Evolutionary conservation across 2,113 vertebrate genomes (phyloP).

Genomic region (Leuciscus idus): DNA sequence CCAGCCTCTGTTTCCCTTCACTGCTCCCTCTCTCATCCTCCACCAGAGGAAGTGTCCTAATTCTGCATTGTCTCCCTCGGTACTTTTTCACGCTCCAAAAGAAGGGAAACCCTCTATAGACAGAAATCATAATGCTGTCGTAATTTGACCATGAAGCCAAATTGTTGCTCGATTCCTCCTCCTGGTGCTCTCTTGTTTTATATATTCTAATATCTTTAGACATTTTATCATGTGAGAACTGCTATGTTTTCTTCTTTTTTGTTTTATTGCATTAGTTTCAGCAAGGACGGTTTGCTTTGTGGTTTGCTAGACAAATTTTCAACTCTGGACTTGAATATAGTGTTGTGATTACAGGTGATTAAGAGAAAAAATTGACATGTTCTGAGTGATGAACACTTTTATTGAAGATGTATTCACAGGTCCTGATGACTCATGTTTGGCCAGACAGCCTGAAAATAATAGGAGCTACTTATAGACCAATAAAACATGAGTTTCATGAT

Average conservation of each 20-base stretch:
- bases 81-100: conserved; percentile 22
- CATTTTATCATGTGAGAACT: not conserved
- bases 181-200: not conserved
- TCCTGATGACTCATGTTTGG: conserved; percentile 11
- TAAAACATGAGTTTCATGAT: conserved; percentile 10
- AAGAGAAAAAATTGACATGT: conserved; percentile 8
- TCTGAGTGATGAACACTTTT: not conserved
- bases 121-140: conserved; percentile 32
- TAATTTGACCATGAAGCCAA: conserved; percentile 14
- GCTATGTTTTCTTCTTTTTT: not conserved
- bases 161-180: not conserved
- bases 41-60: conserved; percentile 47
- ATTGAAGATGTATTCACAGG: not conserved
- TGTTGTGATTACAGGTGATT: not conserved
- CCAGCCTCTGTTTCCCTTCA: conserved; percentile 60
- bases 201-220: not conserved
- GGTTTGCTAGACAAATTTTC: conserved; percentile 5
- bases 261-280: conserved; percentile 17
- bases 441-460: conserved; percentile 6
- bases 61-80: conserved; percentile 37
- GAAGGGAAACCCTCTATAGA: conserved; percentile 30
- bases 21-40: conserved; percentile 26
- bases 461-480: not conserved
- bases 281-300: conserved; percentile 44
- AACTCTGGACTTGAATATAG: conserved; percentile 12